Evolutionary conservation across 2,888 invertebrate genomes (phyloP).

Genomic region (Drosophila rellima): DNA sequence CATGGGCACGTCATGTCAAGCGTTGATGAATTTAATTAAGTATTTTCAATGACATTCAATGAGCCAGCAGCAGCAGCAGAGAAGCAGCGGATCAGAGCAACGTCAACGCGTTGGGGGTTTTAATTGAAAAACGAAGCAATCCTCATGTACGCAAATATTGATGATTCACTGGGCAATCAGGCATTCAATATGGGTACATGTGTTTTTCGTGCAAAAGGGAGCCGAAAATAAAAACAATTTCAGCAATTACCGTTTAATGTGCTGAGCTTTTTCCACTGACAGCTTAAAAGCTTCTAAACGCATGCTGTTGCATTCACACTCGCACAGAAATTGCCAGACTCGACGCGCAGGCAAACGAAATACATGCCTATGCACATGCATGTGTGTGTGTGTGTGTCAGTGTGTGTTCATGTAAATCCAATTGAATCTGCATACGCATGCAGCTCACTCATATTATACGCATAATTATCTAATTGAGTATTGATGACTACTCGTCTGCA

Average conservation of each 20-base stretch:
- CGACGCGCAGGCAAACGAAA: slow-evolving; percentile 16
- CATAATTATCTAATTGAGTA: slow-evolving; percentile 77
- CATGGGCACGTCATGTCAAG: slow-evolving; percentile 61
- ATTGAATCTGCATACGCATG: background rate
- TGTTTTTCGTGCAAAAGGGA: slow-evolving; percentile 7
- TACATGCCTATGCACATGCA: background rate
- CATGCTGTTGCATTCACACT: slow-evolving; percentile 10
- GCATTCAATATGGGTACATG: slow-evolving; percentile 20
- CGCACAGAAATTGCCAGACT: background rate
- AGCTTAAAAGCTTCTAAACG: slow-evolving; percentile 45
- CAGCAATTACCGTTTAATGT: slow-evolving; percentile 30
- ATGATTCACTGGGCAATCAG: slow-evolving; percentile 13
- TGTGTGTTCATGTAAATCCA: background rate
- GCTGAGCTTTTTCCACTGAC: slow-evolving; percentile 24
- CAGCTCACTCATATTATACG: slow-evolving; percentile 13
- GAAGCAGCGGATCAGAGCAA: slow-evolving; percentile 29
- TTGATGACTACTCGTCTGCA: slow-evolving; percentile 53
- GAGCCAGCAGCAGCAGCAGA: slow-evolving; percentile 17
- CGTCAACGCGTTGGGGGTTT: slow-evolving; percentile 44
- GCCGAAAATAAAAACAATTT: slow-evolving; percentile 21
- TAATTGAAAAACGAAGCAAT: slow-evolving; percentile 62
- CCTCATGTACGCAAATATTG: slow-evolving; percentile 20
- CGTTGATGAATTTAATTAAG: slow-evolving; percentile 80
- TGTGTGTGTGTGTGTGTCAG: background rate
- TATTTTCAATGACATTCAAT: slow-evolving; percentile 76